These are phyloP conservation scores for Coilia nasus DNA, from an alignment of 2,797 vertebrate genomes.

Conservation along the genomic window DNA sequence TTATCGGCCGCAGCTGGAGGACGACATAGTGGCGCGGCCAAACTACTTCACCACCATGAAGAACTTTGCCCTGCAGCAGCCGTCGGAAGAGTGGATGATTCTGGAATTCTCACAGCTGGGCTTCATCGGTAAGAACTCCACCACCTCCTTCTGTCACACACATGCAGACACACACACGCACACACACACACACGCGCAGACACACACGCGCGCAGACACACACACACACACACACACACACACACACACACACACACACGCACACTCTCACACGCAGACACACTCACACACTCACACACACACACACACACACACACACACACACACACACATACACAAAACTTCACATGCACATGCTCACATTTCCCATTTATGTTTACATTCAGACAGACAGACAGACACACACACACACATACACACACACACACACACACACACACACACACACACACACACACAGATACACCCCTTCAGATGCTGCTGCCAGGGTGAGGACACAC, in stretches of 20 bases:
- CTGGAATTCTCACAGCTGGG: conserved; percentile 98
- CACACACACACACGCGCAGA: conserved; percentile 24
- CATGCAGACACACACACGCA: not conserved
- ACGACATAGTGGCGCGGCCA: conserved; percentile 96
- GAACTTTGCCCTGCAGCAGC: conserved; percentile 98
- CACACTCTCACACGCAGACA: not conserved
- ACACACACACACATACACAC: too few species aligned
- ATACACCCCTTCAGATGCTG: not conserved
- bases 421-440: not conserved
- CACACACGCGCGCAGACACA: conserved; percentile 24
- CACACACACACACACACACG: conserved; percentile 2
- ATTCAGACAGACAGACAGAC: not conserved
- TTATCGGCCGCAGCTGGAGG: conserved; percentile 82
- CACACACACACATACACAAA: conserved; percentile 1
- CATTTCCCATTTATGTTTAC: not conserved
- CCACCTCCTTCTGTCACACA: not conserved
- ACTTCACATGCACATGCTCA: not conserved
- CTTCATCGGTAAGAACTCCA: conserved; percentile 85
- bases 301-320: not conserved
- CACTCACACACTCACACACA: not conserved
- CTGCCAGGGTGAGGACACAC: not conserved
- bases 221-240: not conserved
- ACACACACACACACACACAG: not conserved
- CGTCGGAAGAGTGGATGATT: conserved; percentile 98
- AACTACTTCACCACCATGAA: conserved; percentile 99